phyloP scores from a whole-genome alignment of 2,888 invertebrate species.

The Chelonus formosanus region DNA sequence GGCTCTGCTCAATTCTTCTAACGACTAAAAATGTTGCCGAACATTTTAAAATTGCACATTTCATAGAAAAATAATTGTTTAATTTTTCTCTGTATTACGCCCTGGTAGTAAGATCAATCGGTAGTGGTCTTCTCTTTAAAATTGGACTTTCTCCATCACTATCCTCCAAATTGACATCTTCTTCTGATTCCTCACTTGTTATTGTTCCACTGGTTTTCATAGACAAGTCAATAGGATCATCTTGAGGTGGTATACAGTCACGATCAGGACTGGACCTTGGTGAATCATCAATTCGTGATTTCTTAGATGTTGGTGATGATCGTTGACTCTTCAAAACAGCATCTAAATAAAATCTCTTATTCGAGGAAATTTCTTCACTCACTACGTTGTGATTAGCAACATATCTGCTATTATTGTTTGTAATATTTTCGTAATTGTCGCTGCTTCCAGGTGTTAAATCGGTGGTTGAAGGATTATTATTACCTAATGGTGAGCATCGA shows the following conservation, averaged over 20 bases:
- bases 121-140: constrained; percentile 65
- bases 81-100: constrained; percentile 37
- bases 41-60: too few relatives aligned
- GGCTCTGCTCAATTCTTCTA: too few relatives aligned
- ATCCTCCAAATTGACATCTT: constrained; percentile 61
- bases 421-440: constrained; percentile 35
- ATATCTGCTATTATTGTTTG: constrained; percentile 63
- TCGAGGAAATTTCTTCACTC: constrained; percentile 46
- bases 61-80: too few relatives aligned
- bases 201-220: constrained; percentile 71
- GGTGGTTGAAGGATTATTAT: constrained; percentile 51
- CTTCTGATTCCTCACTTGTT: constrained; percentile 66
- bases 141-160: constrained; percentile 66
- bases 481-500: constrained; percentile 29
- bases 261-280: constrained; percentile 64
- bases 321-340: constrained; percentile 79
- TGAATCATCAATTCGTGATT: constrained; percentile 50
- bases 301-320: constrained; percentile 53
- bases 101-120: constrained; percentile 55
- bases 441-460: constrained; percentile 45
- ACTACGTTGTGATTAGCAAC: constrained; percentile 65
- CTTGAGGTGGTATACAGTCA: constrained; percentile 69
- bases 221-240: constrained; percentile 83
- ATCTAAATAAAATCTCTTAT: constrained; percentile 79
- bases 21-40: too few relatives aligned